Evolutionary conservation across 2,113 vertebrate species (phyloP), one percentile per base, ranked within the genome.

Genomic region (Oryzias curvinotus): DNA sequence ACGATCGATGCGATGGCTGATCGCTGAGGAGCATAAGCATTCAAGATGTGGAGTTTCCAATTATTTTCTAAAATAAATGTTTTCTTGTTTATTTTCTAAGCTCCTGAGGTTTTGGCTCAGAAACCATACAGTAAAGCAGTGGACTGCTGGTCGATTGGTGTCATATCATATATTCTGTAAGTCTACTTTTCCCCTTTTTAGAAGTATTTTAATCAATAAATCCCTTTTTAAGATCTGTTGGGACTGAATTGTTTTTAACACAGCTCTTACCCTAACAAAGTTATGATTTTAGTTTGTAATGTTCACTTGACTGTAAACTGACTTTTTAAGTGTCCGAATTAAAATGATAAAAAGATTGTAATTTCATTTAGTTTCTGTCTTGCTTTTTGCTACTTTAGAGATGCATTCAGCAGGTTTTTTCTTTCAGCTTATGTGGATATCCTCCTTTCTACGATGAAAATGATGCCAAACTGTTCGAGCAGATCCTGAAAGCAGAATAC

Each of bases 111-210:
- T 63, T 81, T 98, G 90, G 96, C 96, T 0, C 97, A 99, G 91
- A 98, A 96, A 77, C 96, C 97, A 28, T 99, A 99, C 81, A 98
- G 96, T 87, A 99, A 99, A 82, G 96, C 96, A 0, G 97, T 98
- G 84, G 96, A 98, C 85, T 99, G 96, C 91, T 99, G 97, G 97
- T 99, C 97, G 44, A 99, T 98, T 0, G 97, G 97, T 4, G 97
- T 99, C 85, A 99, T 99, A 0, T 91, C 97, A 4, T 98, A 99
- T 66, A 98, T 98, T 75, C 91, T 99, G 96, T 99, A 80, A 77
- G 96, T 94, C 15, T 15, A 15, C 3, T 12, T 3, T 36, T 23
- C 21, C 21, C 21, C 10, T 7, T 55, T 77, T 25, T 42, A 23
- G n/a, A 46, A 12, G 47, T 18, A 12, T 36, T 36, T 12, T 12